These are phyloP conservation scores for Apis dorsata DNA, from an alignment of 1,140 invertebrate genomes.

Conservation along the genomic window DNA sequence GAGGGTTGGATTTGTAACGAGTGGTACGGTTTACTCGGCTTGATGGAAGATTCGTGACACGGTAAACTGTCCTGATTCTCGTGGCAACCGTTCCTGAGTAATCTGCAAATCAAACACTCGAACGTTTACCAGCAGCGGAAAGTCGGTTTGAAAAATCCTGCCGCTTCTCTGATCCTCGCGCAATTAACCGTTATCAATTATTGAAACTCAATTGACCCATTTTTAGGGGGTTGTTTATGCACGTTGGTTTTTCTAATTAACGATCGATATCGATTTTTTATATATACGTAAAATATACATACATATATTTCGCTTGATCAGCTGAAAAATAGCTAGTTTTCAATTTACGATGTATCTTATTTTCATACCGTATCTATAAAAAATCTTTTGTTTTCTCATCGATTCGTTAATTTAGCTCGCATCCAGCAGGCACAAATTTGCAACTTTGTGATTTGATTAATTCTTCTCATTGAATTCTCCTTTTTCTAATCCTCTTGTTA, in stretches of 20 bases:
- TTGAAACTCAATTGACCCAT: slow-evolving; percentile 20
- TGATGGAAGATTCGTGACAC: slow-evolving; percentile 42
- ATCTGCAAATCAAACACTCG: slow-evolving; percentile 44
- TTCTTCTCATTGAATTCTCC: no score
- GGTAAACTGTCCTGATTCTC: slow-evolving; percentile 46
- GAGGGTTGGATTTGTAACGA: background rate
- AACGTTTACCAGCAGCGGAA: background rate
- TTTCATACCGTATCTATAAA: no score
- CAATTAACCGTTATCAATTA: slow-evolving; percentile 47
- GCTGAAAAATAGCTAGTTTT: background rate
- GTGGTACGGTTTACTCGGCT: slow-evolving; percentile 22
- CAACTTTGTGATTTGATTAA: no score
- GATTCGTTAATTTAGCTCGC: no score
- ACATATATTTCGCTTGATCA: background rate
- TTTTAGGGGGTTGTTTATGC: slow-evolving; percentile 7
- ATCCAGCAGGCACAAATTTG: no score
- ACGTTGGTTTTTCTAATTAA: background rate
- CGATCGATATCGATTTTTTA: background rate
- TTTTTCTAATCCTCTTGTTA: no score
- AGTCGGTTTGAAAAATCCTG: slow-evolving; percentile 14
- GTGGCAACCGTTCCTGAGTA: slow-evolving; percentile 20
- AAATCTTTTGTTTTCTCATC: no score
- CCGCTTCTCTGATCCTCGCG: background rate
- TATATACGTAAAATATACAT: no score
- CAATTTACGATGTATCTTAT: no score